Evolutionary conservation across 2,888 invertebrate species (phyloP), one percentile per base, ranked within the genome.

Genomic region (Lacanobia oleracea): DNA sequence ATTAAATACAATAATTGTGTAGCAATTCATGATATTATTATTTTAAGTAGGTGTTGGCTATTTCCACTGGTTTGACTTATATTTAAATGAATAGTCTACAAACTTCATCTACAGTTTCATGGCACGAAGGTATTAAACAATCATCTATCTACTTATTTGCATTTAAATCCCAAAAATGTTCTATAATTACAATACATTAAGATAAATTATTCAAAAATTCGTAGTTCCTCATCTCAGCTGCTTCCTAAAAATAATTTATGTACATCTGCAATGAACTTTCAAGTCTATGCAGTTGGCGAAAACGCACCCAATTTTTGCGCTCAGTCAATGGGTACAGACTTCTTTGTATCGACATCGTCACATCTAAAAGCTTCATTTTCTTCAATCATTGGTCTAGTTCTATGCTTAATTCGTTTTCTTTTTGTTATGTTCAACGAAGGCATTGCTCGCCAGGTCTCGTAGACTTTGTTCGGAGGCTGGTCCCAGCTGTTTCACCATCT

Each of bases 401-500:
- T 67, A 79, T 2, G 59, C 45, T 56, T 67, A 70, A 16, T 23
- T 72, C 5, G 37, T 56, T n/a, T 60, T 75, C 0, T 71, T 77
- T 14, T 63, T 59, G 8, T 94, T 94, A 79, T 96, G 96, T 63
- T 91, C 86, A 2, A 89, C 85, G 81, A 94, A 92, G 1, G 96
- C 96, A 2, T 81, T 86, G 59, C 87, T 86, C 0, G 96, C 94
- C 1, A 94, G 81, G 0, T 96, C 94, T 6, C 94, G 91, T 64
- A 96, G 86, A 71, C 92, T 94, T 81, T 94, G 93, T 83, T 95
- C 95, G 0, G 96, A 92, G 2, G 95, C 94, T 4, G 92, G 70
- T 2, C 97, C 97, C 0, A 97, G 96, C 87, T 97, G 97, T 54
- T 96, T 91, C 21, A 97, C 97, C 96, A 97, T 97, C 69, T 94